Evolutionary conservation across 2,113 vertebrate species (phyloP), one percentile per base, ranked within the genome.

Genomic region (Lanius collurio): DNA sequence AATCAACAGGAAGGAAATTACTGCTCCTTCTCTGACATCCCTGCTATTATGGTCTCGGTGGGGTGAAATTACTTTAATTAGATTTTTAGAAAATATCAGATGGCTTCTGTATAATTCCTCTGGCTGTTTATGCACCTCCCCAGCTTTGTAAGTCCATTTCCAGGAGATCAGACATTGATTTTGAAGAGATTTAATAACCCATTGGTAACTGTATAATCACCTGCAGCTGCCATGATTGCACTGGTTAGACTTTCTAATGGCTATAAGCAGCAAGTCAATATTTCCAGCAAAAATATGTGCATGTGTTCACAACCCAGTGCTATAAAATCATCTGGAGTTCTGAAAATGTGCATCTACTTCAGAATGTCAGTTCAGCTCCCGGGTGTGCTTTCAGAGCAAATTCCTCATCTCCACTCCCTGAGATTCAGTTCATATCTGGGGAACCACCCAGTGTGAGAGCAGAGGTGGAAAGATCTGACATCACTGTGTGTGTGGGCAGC

Each of bases 61-160:
- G 78, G 82, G 56, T 87, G 13, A 95, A 96, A 96, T 90, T 79
- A 89, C 79, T 93, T 94, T 90, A 94, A 95, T 95, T 95, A 94
- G 70, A 87, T 89, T 95, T 89, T 55, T 10, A 5, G 64, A 95
- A 94, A 94, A 71, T 83, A 94, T 35, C 18, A 1, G 20, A 69
- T 83, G 62, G 63, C 10, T 88, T 94, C 59, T 91, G 41, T 80
- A 8, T 78, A 71, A 90, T 83, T 91, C 73, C 52, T 49, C 41
- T 67, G 47, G 57, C 79, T 84, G 56, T 81, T 94, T 92, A 70
- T 89, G 71, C 60, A 60, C 90, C 76, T 71, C 64, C 70, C 41
- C 65, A 75, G 83, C 83, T 77, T 95, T 94, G 90, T 2, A 55
- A 92, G 90, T 83, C 37, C 60, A 71, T 90, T 96, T 93, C 76